A percentile compares a stretch with the other conserved stretches of the same genome.
These are phyloP conservation scores for Temnothorax unifasciatus DNA, from an alignment of 2,888 invertebrate species.

Conservation along the genomic window DNA sequence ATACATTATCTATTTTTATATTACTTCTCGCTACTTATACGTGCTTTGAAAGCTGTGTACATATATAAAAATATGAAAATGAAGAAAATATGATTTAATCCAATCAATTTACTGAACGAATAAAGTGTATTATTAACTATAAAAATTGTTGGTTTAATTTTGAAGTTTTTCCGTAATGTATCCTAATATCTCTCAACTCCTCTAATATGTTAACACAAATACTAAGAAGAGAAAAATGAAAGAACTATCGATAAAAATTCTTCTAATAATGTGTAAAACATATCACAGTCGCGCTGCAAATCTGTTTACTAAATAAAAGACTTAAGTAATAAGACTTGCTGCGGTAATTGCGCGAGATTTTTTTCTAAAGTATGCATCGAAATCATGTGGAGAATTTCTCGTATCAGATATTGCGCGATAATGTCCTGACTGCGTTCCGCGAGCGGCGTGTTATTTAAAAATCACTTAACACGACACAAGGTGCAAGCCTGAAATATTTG, in stretches of 20 bases:
- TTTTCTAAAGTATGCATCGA: background rate
- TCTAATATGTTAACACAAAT: background rate
- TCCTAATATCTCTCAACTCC: background rate
- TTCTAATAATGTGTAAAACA: background rate
- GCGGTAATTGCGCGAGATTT: background rate
- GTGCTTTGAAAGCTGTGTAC: background rate
- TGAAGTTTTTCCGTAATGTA: background rate
- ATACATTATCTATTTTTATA: slow-evolving; percentile 62
- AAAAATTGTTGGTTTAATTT: background rate
- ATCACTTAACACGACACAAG: slow-evolving; percentile 36
- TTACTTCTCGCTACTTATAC: background rate
- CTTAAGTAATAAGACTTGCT: background rate
- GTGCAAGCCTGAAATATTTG: slow-evolving; percentile 32
- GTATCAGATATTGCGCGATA: slow-evolving; percentile 30
- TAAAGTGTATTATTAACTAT: background rate
- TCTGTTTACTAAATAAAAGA: background rate
- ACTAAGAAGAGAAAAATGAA: background rate
- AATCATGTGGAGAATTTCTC: slow-evolving; percentile 15
- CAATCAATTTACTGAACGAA: background rate
- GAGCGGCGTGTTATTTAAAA: slow-evolving; percentile 37
- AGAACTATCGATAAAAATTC: background rate
- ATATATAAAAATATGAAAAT: background rate
- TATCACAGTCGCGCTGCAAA: background rate
- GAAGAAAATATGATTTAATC: background rate
- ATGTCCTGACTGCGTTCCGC: background rate